phyloP scores from a whole-genome alignment of 2,113 vertebrate species.

The Bubo bubo region DNA sequence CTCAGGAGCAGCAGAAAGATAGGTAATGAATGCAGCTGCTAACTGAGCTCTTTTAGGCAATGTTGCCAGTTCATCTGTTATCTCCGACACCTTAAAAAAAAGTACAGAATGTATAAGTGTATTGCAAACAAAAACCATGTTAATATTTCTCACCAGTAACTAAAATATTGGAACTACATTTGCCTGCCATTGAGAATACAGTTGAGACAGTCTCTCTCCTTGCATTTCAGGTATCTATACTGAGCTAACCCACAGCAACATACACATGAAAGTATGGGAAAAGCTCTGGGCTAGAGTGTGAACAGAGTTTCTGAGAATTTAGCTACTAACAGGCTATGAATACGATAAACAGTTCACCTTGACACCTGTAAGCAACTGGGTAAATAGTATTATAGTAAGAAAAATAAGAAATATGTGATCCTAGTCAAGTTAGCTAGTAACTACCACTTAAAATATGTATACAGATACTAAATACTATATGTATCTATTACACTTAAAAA shows the following conservation, averaged over 20 bases:
- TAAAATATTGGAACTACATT: neutral
- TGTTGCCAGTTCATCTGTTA: slow-evolving; percentile 87
- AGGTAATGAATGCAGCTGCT: slow-evolving; percentile 94
- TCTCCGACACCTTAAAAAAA: slow-evolving; percentile 86
- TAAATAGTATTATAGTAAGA: neutral
- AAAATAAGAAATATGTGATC: neutral
- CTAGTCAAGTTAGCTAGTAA: neutral
- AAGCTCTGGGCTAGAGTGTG: neutral
- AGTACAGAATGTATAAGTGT: neutral
- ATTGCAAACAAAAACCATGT: neutral
- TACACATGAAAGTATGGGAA: neutral
- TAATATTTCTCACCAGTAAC: neutral
- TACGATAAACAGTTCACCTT: neutral
- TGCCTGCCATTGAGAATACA: neutral
- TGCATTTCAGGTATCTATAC: neutral
- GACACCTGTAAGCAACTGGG: neutral
- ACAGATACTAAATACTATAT: neutral
- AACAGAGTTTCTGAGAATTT: neutral
- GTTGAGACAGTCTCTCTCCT: neutral
- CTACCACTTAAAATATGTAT: neutral
- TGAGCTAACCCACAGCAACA: neutral
- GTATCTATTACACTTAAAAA: neutral
- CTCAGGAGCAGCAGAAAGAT: slow-evolving; percentile 92
- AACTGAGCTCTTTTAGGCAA: slow-evolving; percentile 90
- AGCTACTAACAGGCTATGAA: neutral